Base-by-base conservation (phyloP, 2,888 invertebrate species). In the Heliconius hortense region DNA sequence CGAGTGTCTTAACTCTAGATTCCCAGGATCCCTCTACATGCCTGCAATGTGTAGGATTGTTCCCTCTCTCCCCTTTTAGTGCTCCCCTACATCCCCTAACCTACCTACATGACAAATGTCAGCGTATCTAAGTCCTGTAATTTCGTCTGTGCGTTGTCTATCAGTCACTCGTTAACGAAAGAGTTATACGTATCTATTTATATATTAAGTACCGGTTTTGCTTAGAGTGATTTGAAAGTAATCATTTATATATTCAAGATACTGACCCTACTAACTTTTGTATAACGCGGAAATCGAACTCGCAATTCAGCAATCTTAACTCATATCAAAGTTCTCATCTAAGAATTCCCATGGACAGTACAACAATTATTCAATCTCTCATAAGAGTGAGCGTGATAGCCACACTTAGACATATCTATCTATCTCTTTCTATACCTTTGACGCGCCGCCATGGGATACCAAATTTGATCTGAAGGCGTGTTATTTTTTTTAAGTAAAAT, bases 371-470 rank as follows among this genome's bases (percentile, higher is more conserved):
- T 69, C 15, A 59, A 68, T 75, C 71, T 24, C 62, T 66, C 71
- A 39, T 24, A 21, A 70, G 76, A 31, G 53, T 35, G 31, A 69
- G 56, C 56, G 56, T 18, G 69, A 77, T 4, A 31, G 70, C 13
- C 13, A 63, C 39, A 72, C 39, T 15, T 5, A 5, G 24, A 0
- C 56, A 24, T 18, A 70, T 8, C 43, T 18, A 11, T 69, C 68
- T 59, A 48, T 75, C 77, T 69, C 75, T 31, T 15, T 73, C 77
- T 15, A 24, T 35, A 35, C 31, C 77, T 77, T 77, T 77, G 77
- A 77, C 62, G 72, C 48, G 77, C 77, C 77, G 77, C 76, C 77
- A 56, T 76, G 76, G 76, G 71, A 72, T 74, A 76, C 63, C 11
- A 77, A 76, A 76, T 77, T 77, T 68, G 53, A 71, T 73, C 72